phyloP scores from a whole-genome alignment of 2,797 vertebrate species.

The Perodicticus potto region DNA sequence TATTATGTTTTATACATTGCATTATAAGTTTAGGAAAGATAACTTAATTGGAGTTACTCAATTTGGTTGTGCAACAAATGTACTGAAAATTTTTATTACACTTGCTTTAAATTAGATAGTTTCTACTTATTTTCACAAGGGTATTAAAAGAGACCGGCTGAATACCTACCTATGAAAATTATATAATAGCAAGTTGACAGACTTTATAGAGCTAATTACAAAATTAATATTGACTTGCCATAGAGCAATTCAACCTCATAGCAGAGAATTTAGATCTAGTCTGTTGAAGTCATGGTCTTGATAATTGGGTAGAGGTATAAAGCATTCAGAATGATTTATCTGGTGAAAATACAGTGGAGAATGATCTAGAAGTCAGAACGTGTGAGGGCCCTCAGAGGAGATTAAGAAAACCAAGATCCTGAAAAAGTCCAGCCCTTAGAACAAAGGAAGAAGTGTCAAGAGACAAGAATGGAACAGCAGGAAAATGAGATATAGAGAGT shows the following conservation, averaged over 20 bases:
- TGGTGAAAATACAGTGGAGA: background rate
- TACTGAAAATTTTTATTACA: constrained; percentile 43
- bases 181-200: background rate
- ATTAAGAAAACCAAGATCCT: background rate
- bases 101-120: constrained; percentile 57
- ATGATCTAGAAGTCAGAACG: background rate
- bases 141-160: background rate
- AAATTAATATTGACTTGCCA: background rate
- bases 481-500: background rate
- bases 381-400: background rate
- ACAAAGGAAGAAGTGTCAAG: background rate
- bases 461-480: background rate
- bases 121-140: background rate
- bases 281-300: background rate
- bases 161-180: background rate
- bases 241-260: background rate
- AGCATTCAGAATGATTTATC: background rate
- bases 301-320: background rate
- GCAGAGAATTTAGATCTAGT: background rate
- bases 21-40: constrained; percentile 56
- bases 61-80: constrained; percentile 32
- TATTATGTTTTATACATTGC: constrained; percentile 42
- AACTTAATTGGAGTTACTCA: background rate
- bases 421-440: background rate
- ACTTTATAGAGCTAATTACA: background rate